Percentiles rank a stretch among this genome's conserved stretches.
Conservation (phyloP, 2,888 invertebrate species). For the Drosophila paranaensis region DNA sequence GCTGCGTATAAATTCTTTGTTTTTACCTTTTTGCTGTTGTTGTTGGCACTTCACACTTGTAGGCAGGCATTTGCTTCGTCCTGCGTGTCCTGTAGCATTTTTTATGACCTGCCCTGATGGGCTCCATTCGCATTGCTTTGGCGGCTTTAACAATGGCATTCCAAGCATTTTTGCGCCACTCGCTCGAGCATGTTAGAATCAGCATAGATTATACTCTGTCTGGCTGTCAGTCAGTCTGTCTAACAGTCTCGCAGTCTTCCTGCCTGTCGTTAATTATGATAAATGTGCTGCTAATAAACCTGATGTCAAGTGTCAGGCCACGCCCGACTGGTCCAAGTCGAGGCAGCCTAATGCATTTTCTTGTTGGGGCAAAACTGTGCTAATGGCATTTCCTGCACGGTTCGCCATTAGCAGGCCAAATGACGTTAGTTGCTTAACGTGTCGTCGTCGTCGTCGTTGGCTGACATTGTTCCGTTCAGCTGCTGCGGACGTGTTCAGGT, state of each 20-base stretch:
- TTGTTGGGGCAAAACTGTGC: constrained; percentile 49
- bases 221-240: neutral
- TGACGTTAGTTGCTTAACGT: constrained; percentile 41
- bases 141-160: constrained; percentile 61
- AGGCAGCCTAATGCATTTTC: constrained; percentile 63
- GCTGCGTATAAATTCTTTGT: constrained; percentile 64
- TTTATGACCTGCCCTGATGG: constrained; percentile 56
- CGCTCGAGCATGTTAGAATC: constrained; percentile 37
- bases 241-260: neutral
- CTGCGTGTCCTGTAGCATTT: constrained; percentile 49
- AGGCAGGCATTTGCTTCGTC: constrained; percentile 4
- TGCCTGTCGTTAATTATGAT: constrained; percentile 69
- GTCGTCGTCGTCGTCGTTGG: neutral
- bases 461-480: constrained; percentile 36
- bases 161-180: constrained; percentile 60
- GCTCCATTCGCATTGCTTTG: constrained; percentile 34
- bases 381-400: constrained; percentile 72
- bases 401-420: constrained; percentile 62
- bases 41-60: constrained; percentile 22
- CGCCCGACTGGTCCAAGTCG: constrained; percentile 15
- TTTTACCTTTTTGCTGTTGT: constrained; percentile 29
- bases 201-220: constrained; percentile 18
- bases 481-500: constrained; percentile 40
- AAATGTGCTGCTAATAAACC: constrained; percentile 70
- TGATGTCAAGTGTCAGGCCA: constrained; percentile 16